Base-by-base conservation (phyloP, 2,797 vertebrate genomes). In the Echeneis naucrates region DNA sequence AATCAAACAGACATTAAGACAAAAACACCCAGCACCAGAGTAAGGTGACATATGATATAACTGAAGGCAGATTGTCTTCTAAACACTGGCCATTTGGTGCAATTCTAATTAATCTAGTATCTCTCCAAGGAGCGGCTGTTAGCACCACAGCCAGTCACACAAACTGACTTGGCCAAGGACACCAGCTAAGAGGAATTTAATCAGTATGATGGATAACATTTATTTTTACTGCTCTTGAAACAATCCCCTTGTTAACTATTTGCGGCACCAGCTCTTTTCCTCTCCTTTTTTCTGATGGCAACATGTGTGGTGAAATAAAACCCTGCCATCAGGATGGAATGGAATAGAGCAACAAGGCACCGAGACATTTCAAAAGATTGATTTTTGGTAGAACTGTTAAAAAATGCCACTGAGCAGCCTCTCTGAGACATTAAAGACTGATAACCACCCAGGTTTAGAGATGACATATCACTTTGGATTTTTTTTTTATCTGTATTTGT, bases 191-290 rank as follows among this genome's bases (percentile, higher is more conserved):
- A 84, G 68, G 57, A 87, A 64, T 87, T 88, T 67, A 85, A 88
- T 89, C 88, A 88, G 77, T 64, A 71, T 81, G 78, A 89, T 87
- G 76, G 80, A 85, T 79, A 84, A 80, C 82, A 72, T 89, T 89
- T 85, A 77, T 85, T 78, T 85, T 78, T 64, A 35, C 68, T 60
- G 52, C 78, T 78, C 78, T 81, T 8, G 48, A 13, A 21, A 73
- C 68, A 64, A 66, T 82, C 86, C 80, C 77, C 54, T 69, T 64
- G 74, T 83, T 81, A 80, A 78, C 85, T 62, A 77, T 73, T 83
- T 8, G 64, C 79, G 50, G 69, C 51, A 32, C 77, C 73, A 27
- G 63, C 53, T 54, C 78, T 68, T 82, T 75, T 80, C 68, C 69
- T 73, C 59, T 73, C 44, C 32, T 51, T 56, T 77, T 73, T 67